A percentile compares a stretch with the other conserved stretches of the same genome.
phyloP scores from a whole-genome alignment of 2,888 invertebrate species.

The Microctonus hyperodae region DNA sequence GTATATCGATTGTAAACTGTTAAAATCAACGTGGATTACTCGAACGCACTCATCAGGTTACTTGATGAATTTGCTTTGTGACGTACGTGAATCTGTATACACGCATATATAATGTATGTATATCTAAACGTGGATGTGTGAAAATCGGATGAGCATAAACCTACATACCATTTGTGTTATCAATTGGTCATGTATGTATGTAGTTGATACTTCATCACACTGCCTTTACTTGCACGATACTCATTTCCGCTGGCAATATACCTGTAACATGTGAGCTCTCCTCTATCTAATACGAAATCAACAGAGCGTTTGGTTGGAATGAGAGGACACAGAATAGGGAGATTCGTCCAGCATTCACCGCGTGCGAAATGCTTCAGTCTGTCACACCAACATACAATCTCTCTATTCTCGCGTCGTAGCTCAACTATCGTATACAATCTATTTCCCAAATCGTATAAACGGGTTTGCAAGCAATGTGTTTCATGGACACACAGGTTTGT shows the following conservation, averaged over 20 bases:
- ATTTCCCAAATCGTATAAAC: constrained; percentile 1
- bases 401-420: not conserved
- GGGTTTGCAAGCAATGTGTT: not conserved
- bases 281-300: not conserved
- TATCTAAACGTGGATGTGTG: no score
- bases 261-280: not conserved
- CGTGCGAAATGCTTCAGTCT: not conserved
- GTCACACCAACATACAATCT: not conserved
- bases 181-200: no score
- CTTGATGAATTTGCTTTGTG: no score
- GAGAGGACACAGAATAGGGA: not conserved
- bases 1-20: not conserved
- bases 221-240: not conserved
- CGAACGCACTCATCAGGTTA: no score
- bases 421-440: not conserved
- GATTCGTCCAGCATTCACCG: not conserved
- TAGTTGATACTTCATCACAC: no score
- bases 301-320: not conserved
- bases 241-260: not conserved
- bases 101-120: no score
- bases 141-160: not conserved
- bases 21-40: not conserved
- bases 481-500: constrained; percentile 7
- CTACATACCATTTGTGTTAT: no score
- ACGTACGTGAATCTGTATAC: no score